Base-by-base conservation (phyloP, 2,797 vertebrate genomes). In the Cirrhinus mrigala region DNA sequence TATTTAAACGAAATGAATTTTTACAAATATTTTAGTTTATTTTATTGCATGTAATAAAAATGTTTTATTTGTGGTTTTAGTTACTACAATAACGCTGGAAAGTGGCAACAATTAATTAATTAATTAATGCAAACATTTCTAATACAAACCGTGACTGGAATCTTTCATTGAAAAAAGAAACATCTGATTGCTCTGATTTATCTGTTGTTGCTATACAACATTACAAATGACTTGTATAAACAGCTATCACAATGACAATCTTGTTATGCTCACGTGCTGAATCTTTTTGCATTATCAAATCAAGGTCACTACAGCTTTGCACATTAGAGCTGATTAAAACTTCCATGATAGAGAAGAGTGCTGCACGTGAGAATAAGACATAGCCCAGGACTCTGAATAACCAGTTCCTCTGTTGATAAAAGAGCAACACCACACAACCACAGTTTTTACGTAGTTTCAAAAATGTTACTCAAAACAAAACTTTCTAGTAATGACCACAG, bases 301-400 rank as follows among this genome's bases (percentile, higher is more conserved):
- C 52, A 56, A 62, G 62, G 56, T 82, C 83, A 79, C 44, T 7
- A 2, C 15, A 80, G 20, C 44, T 18, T 46, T 48, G 8, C 0
- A 44, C 64, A 79, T 79, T 56, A 86, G 50, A 44, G 33, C 85
- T 68, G 79, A 62, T 82, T 86, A 71, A 29, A 60, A 77, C 83
- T 56, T 76, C 50, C 79, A 52, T 50, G 79, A 83, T n/a, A 46
- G 29, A 69, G 12, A 76, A 50, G 64, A 62, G 58, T 52, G 40
- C 15, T 64, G 68, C 85, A 87, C 24, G 54, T 85, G 80, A 84
- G 75, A 46, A 68, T 24, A 44, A 58, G 54, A 9, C 85, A 37
- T 18, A 71, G 58, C 76, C 9, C 44, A 52, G 7, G 22, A 58
- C 22, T 68, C 20, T 77, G 9, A 60, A 24, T 54, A 80, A 54